Evolutionary conservation across 2,797 vertebrate species (phyloP).

Genomic region (Lagodon rhomboides): DNA sequence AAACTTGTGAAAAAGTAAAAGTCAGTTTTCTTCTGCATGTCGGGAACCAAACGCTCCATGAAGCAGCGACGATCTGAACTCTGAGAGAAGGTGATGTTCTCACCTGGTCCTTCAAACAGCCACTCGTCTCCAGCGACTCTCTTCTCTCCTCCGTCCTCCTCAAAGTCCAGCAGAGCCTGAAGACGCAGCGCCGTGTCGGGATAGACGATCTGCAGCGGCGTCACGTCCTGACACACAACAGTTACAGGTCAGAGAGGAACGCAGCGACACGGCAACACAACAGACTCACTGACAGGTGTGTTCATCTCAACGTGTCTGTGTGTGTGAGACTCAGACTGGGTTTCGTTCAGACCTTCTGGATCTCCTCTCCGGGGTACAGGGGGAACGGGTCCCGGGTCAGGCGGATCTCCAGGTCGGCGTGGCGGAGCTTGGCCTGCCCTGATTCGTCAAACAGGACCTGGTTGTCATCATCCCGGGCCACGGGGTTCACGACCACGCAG

Average conservation of each 20-base stretch:
- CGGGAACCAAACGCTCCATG: too few species aligned
- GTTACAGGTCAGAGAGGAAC: neutral
- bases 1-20: too few species aligned
- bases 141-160: slow-evolving; percentile 80
- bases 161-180: slow-evolving; percentile 91
- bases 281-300: too few species aligned
- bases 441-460: slow-evolving; percentile 81
- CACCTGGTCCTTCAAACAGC: slow-evolving; percentile 95
- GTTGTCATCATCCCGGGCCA: slow-evolving; percentile 75
- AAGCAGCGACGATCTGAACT: too few species aligned
- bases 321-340: neutral
- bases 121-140: slow-evolving; percentile 92
- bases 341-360: slow-evolving; percentile 85
- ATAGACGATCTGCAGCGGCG: slow-evolving; percentile 89
- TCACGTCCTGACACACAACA: slow-evolving; percentile 83
- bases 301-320: too few species aligned
- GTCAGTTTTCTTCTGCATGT: too few species aligned
- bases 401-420: slow-evolving; percentile 92
- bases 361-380: slow-evolving; percentile 91
- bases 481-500: slow-evolving; percentile 90
- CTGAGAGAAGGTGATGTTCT: too few species aligned
- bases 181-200: slow-evolving; percentile 92
- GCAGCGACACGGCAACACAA: too few species aligned
- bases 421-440: slow-evolving; percentile 91
- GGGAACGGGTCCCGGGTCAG: slow-evolving; percentile 93